These are phyloP conservation scores for Brachionus angularis DNA, from an alignment of 1,140 invertebrate species.

Conservation along the genomic window DNA sequence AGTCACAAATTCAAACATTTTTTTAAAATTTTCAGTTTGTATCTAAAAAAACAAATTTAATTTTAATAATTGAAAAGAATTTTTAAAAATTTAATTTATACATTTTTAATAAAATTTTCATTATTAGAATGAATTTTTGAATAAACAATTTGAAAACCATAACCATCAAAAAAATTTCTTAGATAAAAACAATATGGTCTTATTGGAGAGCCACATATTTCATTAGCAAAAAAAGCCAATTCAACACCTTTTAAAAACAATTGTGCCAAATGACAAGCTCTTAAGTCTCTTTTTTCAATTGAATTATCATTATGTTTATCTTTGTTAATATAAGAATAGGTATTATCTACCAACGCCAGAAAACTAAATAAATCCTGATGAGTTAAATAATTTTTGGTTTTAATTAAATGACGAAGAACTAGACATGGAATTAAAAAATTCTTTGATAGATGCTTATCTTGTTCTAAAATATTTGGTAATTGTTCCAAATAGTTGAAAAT, in stretches of 20 bases:
- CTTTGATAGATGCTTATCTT: too few relatives aligned
- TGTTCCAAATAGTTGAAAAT: too few relatives aligned
- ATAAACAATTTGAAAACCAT: slow-evolving; percentile 5
- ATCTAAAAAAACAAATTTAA: not conserved
- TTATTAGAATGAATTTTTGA: not conserved
- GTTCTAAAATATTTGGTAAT: too few relatives aligned
- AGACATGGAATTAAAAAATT: slow-evolving; percentile 6
- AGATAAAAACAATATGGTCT: not conserved
- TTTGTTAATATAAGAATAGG: too few relatives aligned
- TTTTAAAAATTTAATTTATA: not conserved
- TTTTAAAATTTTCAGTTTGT: too few relatives aligned
- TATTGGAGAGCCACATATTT: not conserved
- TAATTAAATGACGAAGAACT: not conserved
- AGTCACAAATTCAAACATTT: too few relatives aligned
- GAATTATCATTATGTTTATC: too few relatives aligned
- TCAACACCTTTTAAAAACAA: not conserved
- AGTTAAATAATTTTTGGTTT: not conserved
- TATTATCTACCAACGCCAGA: not conserved
- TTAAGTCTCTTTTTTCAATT: not conserved
- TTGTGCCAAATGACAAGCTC: not conserved
- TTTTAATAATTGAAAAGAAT: too few relatives aligned
- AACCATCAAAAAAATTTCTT: slow-evolving; percentile 22
- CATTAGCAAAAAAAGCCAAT: not conserved
- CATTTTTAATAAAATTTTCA: not conserved
- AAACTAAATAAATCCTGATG: not conserved